Base-by-base conservation (phyloP, 2,888 invertebrate genomes). In the Candidula unifasciata region DNA sequence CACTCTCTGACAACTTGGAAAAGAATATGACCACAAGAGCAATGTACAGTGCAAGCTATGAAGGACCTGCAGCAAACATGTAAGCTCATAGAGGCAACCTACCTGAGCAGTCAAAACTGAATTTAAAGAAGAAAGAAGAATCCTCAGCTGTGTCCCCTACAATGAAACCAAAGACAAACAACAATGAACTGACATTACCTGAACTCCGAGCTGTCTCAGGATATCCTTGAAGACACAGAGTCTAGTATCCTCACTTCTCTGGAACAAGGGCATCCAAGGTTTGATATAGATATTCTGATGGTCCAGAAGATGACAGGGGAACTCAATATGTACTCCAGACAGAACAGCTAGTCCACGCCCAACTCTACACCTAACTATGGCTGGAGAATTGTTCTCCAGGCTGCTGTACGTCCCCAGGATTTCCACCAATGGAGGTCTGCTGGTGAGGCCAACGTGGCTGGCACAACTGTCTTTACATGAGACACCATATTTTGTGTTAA, bases 241-340 rank as follows among this genome's bases (percentile, higher is more conserved):
- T 27, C 84, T 80, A 27, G 5, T 27, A 30, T 52, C 13, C 24
- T 84, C 84, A 68, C 76, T 76, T 16, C 37, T 24, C 3, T 30
- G 10, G 68, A 84, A 77, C 6, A 24, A 0, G 44, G 84, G 80
- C 5, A 84, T 18, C 35, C 89, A 71, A 30, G 86, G 79, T 77
- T 83, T 76, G 13, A 90, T 82, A 66, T 85, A 73, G 0, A 37
- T 13, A 81, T 91, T 87, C 0, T 87, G 85, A 10, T 84, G 73
- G 37, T 90, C 87, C 21, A 91, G 81, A 33, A 88, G 85, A 10
- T 88, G 85, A 2, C 84, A 84, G 21, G 88, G 82, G 83, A 88
- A 91, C 82, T 93, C 93, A 69, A 91, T 82, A 87, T 93, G 93
- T 10, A 90, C 88, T 8, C 90, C 90, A 78, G 89, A 89, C 35